A percentile compares a stretch with the other conserved stretches of the same genome.
phyloP scores from a whole-genome alignment of 2,888 invertebrate genomes.

The Mythimna lalbum region DNA sequence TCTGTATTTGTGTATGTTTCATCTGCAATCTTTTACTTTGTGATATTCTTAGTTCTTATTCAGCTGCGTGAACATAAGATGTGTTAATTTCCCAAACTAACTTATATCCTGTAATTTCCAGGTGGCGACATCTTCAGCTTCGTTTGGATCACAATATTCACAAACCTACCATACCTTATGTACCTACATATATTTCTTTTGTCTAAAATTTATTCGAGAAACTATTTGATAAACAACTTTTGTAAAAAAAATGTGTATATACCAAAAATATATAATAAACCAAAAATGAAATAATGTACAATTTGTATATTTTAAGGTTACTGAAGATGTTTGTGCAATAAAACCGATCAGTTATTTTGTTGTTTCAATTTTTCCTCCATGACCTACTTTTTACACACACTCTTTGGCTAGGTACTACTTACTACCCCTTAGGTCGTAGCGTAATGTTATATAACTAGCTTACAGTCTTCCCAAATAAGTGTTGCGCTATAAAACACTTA shows the following conservation, averaged over 20 bases:
- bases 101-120: conserved; percentile 27
- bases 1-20: not conserved
- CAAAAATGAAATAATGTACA: not conserved
- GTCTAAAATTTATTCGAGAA: conserved; percentile 2
- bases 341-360: not conserved
- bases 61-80: conserved; percentile 2
- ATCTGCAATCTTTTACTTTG: conserved; percentile 11
- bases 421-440: no score
- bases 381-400: no score
- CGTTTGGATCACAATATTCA: conserved; percentile 22
- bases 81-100: conserved; percentile 22
- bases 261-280: no score
- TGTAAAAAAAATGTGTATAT: not conserved
- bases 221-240: not conserved
- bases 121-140: conserved; percentile 42
- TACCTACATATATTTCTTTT: no score
- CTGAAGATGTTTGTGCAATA: conserved; percentile 6
- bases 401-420: no score
- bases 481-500: no score
- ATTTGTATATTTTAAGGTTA: not conserved
- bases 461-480: no score
- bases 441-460: no score
- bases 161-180: not conserved
- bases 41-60: not conserved
- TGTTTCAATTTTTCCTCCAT: not conserved